Conservation (phyloP, 2,888 invertebrate species). For the Dasypogon diadema region DNA sequence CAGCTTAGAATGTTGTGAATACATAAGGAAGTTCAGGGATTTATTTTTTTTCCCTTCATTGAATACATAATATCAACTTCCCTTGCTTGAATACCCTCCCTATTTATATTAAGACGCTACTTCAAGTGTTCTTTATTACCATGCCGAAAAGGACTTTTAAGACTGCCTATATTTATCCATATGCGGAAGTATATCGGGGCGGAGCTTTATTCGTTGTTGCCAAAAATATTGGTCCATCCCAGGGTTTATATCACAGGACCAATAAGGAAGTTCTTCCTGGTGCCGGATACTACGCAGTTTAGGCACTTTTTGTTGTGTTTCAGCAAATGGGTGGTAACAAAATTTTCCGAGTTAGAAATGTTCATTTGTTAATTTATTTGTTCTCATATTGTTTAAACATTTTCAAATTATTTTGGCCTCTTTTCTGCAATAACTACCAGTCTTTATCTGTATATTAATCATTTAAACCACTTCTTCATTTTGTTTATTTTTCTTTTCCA, state of each 20-base stretch:
- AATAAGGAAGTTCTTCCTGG: constrained; percentile 10
- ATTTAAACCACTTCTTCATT: no score
- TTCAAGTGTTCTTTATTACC: constrained; percentile 16
- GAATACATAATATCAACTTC: constrained; percentile 9
- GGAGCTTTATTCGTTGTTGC: constrained; percentile 7
- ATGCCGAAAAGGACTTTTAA: background rate
- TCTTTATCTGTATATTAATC: no score
- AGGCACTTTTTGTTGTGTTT: constrained; percentile 2
- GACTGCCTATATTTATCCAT: constrained; percentile 3
- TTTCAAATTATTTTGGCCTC: no score
- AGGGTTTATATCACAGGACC: constrained; percentile 8
- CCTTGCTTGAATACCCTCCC: constrained; percentile 16
- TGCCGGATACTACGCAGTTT: constrained; percentile 2
- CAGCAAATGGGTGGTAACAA: constrained; percentile 14
- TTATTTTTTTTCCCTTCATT: constrained; percentile 18
- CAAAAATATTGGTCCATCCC: constrained; percentile 42
- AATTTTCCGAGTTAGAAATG: no score
- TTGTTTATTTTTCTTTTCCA: no score
- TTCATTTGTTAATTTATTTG: no score
- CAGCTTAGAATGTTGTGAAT: background rate
- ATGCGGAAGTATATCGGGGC: constrained; percentile 27
- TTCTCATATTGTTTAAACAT: no score
- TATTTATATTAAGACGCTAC: constrained; percentile 7
- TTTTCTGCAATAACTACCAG: no score
- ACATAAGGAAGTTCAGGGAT: constrained; percentile 25